These are phyloP conservation scores for Calyptommatus sinebrachiatus DNA, from an alignment of 2,113 vertebrate genomes.

Conservation along the genomic window DNA sequence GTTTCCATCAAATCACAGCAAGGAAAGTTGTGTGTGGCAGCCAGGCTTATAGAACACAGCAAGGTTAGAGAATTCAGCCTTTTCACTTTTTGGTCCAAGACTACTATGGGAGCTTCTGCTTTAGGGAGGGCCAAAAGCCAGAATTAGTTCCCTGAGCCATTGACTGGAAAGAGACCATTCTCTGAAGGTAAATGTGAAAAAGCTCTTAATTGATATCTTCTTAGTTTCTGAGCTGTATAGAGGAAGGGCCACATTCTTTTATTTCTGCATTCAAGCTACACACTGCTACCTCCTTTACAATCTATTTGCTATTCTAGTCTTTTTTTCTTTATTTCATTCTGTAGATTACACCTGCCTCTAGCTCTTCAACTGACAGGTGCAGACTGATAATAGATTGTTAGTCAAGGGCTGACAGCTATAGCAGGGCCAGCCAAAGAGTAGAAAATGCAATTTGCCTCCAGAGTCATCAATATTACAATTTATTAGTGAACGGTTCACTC, in stretches of 20 bases:
- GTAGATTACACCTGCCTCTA: constrained; percentile 11
- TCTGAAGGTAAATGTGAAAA: too few species aligned
- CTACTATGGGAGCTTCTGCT: too few species aligned
- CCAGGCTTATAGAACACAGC: too few species aligned
- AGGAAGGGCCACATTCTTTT: not conserved
- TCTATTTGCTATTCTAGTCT: not conserved
- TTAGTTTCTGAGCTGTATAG: too few species aligned
- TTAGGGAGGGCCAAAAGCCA: too few species aligned
- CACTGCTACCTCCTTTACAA: not conserved
- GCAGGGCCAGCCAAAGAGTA: constrained; percentile 2
- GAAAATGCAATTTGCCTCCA: constrained; percentile 19
- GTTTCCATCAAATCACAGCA: too few species aligned
- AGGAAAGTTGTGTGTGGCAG: too few species aligned
- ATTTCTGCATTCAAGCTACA: not conserved
- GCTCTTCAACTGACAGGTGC: constrained; percentile 21
- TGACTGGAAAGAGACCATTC: too few species aligned
- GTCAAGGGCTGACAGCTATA: constrained; percentile 19
- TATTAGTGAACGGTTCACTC: constrained; percentile 15
- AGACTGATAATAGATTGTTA: constrained; percentile 26
- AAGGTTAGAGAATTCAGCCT: too few species aligned
- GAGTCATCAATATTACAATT: constrained; percentile 22
- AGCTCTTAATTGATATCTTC: too few species aligned
- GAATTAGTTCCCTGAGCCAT: too few species aligned
- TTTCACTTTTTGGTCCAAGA: too few species aligned
- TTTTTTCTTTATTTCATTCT: not conserved